Base-by-base conservation (phyloP, 1,140 invertebrate genomes). In the Lepidotrigona ventralis region DNA sequence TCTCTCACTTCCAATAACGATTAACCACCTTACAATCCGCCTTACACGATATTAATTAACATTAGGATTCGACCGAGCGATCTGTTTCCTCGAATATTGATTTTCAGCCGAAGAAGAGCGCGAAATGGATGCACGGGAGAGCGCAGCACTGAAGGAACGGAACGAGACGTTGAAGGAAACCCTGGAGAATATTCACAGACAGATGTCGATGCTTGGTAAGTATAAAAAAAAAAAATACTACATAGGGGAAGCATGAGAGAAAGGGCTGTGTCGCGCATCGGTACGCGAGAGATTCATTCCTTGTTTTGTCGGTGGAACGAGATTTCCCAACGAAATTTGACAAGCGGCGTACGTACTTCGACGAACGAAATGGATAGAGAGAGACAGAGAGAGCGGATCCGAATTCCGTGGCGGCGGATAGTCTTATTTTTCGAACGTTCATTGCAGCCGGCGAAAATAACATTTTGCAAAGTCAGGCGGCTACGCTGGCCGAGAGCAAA, bases 401-500 rank as follows among this genome's bases (percentile, higher is more conserved):
- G 19, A 26, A 19, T 33, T 77, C 39, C n/a, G 51, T 51, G 26
- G 29, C 14, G 53, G 60, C 12, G 33, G 58, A 74, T 73, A 46
- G 63, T 72, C 60, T 54, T 80, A 73, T 63, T 81, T 46, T 73
- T 53, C 56, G 51, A 64, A 63, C 75, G 63, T 83, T 54, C 71
- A 54, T 71, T 77, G 58, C 81, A 87, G 85, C 64, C 29, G 60
- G 64, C 21, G 69, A 72, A 70, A 66, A 79, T 74, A 56, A 77
- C 72, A 77, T 84, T 89, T 68, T 89, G 84, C 84, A 79, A 87
- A 84, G 84, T 86, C 86, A 87, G 75, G 29, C 70, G 64, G 15
- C 33, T 56, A 26, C 69, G 51, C 54, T 88, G 81, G 69, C 54
- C 66, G 72, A 84, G 72, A 90, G 66, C 66, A 89, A 79, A 89